Evolutionary conservation across 2,797 vertebrate genomes (phyloP).

Genomic region (Falco cherrug): DNA sequence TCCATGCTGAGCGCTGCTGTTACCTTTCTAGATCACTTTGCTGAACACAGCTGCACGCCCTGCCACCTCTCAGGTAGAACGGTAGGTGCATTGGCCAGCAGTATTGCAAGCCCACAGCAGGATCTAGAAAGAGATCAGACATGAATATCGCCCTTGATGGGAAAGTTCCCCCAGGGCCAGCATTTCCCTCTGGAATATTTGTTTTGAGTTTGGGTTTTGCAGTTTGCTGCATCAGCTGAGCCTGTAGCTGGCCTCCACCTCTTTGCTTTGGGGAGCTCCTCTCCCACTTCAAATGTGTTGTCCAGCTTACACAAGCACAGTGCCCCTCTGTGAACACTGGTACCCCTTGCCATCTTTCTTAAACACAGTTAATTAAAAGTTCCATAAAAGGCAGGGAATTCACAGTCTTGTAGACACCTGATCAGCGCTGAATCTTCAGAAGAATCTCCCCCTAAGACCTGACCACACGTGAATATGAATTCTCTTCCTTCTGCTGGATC

Average conservation of each 20-base stretch:
- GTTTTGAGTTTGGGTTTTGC: background rate
- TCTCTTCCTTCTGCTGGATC: background rate
- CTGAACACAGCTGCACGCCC: rapidly evolving
- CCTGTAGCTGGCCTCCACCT: background rate
- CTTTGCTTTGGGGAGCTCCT: background rate
- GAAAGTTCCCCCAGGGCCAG: background rate
- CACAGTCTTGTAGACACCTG: too few species aligned
- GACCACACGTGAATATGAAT: background rate
- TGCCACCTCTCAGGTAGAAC: background rate
- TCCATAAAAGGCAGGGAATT: background rate
- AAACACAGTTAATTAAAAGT: background rate
- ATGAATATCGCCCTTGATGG: rapidly evolving
- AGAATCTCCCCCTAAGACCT: background rate
- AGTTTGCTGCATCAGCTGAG: background rate
- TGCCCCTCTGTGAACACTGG: background rate
- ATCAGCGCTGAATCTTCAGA: background rate
- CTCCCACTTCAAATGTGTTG: background rate
- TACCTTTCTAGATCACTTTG: background rate
- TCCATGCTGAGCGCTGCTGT: background rate
- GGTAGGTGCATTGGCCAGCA: background rate
- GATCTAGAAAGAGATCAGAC: background rate
- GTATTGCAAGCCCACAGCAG: background rate
- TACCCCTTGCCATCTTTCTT: background rate
- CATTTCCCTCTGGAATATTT: background rate
- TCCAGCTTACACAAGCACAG: background rate